Conservation (phyloP, 2,797 vertebrate species). For the Danio tinwini region DNA sequence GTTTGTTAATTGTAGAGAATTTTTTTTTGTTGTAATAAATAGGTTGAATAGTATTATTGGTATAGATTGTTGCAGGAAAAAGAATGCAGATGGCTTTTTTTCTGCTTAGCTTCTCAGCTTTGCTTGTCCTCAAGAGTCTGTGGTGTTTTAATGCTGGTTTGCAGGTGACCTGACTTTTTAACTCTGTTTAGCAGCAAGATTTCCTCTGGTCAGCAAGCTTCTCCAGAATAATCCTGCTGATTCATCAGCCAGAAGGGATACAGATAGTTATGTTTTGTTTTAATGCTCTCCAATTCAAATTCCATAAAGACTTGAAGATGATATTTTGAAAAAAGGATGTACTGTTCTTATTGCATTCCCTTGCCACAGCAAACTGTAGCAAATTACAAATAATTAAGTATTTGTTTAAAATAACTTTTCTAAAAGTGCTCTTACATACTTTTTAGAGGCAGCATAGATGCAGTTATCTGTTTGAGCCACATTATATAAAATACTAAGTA, state of each 20-base stretch:
- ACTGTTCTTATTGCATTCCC: not conserved
- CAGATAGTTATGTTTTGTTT: not conserved
- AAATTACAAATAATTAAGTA: not conserved
- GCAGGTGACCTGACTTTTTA: not conserved
- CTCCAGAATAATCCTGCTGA: not conserved
- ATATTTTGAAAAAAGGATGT: not conserved
- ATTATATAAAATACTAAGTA: not conserved
- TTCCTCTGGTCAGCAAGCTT: not conserved
- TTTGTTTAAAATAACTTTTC: not conserved
- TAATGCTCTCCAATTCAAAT: not conserved
- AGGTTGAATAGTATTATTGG: not conserved
- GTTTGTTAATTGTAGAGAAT: no score
- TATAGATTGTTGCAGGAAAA: not conserved
- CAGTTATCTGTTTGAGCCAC: not conserved
- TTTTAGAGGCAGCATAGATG: conserved; percentile 3
- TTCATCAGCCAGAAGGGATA: not conserved
- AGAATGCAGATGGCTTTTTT: not conserved
- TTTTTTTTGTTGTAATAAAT: not conserved
- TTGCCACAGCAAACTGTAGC: not conserved
- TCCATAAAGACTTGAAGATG: not conserved
- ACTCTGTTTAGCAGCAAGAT: not conserved
- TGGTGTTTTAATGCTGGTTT: not conserved
- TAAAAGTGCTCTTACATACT: not conserved
- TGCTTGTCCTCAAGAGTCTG: not conserved
- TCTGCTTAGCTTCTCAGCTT: no score